Base-by-base conservation (phyloP, 2,888 invertebrate genomes). In the Dolomedes plantarius region DNA sequence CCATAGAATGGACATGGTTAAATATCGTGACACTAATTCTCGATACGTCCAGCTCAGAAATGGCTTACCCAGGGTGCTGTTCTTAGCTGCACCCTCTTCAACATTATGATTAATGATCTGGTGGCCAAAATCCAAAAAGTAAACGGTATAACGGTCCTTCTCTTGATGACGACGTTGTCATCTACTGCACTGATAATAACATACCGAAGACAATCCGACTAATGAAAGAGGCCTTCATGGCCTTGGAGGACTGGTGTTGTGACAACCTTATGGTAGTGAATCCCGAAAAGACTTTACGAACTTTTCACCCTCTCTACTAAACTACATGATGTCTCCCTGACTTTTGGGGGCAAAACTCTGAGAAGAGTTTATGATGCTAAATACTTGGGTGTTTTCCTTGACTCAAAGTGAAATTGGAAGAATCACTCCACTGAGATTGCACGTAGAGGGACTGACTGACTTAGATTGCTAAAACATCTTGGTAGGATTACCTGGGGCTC, bases 291-390 rank as follows among this genome's bases (percentile, higher is more conserved):
- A 0, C n/a, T 50, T 50, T 50, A 7, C 50, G 1, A 50, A 50
- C n/a, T 50, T 50, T 50, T 50, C 1, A 50, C 50, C 50, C 50
- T 50, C 50, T 50, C 50, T 19, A 50, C 50, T 19, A 50, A 50
- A 50, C n/a, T 19, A 6, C n/a, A 50, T 3, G 50, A 50, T 16
- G 50, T 50, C 50, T 50, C 50, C 19, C 50, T 50, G 5, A 6
- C 50, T 16, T 50, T 19, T n/a, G 50, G 23, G n/a, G 11, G 50
- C n/a, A 50, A 50, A 16, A 13, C 50, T 6, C 9, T 50, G n/a
- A 7, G 23, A 11, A 50, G 5, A 6, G 50, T 50, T 50, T 50
- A 50, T n/a, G 1, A 50, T 16, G 50, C 50, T 9, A 50, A 50
- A 50, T 50, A 50, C 50, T 50, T 50, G 50, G 50, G n/a, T 13